These are phyloP conservation scores for Enteromius treurensis DNA, from an alignment of 2,797 vertebrate species.

Conservation along the genomic window DNA sequence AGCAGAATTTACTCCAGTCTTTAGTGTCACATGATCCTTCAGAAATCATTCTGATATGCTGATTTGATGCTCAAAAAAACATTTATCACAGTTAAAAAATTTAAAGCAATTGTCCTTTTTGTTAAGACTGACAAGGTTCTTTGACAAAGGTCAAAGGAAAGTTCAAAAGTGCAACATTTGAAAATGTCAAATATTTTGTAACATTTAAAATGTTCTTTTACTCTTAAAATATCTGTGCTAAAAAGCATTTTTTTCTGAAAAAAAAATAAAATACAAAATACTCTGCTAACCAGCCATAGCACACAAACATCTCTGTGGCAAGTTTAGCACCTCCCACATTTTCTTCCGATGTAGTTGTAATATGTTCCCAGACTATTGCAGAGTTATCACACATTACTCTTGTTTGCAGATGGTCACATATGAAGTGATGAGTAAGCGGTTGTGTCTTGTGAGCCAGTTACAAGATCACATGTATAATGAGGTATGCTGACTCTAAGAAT, in stretches of 20 bases:
- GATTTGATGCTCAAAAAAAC: background rate
- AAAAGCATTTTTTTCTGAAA: background rate
- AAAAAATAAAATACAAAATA: background rate
- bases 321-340: background rate
- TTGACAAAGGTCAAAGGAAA: background rate
- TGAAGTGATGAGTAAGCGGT: slow-evolving; percentile 18
- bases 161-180: background rate
- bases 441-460: slow-evolving; percentile 1
- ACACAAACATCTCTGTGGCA: background rate
- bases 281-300: background rate
- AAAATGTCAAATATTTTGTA: background rate
- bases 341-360: background rate
- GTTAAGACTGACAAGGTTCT: background rate
- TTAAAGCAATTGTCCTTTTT: background rate
- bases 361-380: background rate
- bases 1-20: background rate
- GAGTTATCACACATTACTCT: background rate
- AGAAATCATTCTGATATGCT: background rate
- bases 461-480: slow-evolving; percentile 37
- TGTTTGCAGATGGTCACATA: background rate
- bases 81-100: background rate
- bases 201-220: background rate
- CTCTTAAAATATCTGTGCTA: background rate
- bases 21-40: background rate
- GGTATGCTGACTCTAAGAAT: slow-evolving; percentile 19